Conservation (phyloP, 2,888 invertebrate genomes). For the Brenthis hecate region DNA sequence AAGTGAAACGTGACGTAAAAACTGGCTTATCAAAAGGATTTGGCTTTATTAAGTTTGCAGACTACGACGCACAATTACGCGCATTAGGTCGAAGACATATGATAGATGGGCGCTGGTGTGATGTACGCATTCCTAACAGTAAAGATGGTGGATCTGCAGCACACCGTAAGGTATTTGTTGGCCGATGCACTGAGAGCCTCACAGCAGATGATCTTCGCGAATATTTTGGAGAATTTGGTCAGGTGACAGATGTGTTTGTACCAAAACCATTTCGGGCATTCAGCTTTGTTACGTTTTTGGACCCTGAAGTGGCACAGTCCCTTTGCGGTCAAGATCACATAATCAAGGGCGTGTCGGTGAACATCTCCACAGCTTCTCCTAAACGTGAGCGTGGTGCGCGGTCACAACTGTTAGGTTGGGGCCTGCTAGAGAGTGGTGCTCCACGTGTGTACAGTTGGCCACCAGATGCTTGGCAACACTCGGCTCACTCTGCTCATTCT, state of each 20-base stretch:
- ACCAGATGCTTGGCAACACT: conserved; percentile 50
- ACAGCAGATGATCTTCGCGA: conserved; percentile 89
- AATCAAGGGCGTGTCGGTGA: conserved; percentile 92
- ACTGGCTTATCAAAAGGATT: conserved; percentile 87
- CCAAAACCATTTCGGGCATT: conserved; percentile 92
- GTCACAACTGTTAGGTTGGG: conserved; percentile 61
- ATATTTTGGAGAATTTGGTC: conserved; percentile 90
- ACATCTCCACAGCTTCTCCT: conserved; percentile 93
- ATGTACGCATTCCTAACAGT: conserved; percentile 87
- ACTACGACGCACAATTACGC: conserved; percentile 84
- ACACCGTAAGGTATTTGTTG: conserved; percentile 91
- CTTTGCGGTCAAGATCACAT: conserved; percentile 92
- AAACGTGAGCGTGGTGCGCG: conserved; percentile 83
- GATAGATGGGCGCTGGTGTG: conserved; percentile 88
- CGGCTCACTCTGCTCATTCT: conserved; percentile 48
- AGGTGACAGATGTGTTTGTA: conserved; percentile 93
- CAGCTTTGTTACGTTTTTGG: conserved; percentile 92
- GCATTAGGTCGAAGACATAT: conserved; percentile 85
- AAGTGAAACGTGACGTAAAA: conserved; percentile 82
- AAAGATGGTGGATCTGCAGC: conserved; percentile 86
- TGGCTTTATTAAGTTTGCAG: conserved; percentile 87
- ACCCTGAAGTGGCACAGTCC: conserved; percentile 89
- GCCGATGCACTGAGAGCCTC: conserved; percentile 91
- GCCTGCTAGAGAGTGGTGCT: conserved; percentile 58
- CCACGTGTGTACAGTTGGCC: conserved; percentile 57